These are phyloP conservation scores for Aphelenchoides besseyi DNA, from an alignment of 1,140 invertebrate species.

Conservation along the genomic window DNA sequence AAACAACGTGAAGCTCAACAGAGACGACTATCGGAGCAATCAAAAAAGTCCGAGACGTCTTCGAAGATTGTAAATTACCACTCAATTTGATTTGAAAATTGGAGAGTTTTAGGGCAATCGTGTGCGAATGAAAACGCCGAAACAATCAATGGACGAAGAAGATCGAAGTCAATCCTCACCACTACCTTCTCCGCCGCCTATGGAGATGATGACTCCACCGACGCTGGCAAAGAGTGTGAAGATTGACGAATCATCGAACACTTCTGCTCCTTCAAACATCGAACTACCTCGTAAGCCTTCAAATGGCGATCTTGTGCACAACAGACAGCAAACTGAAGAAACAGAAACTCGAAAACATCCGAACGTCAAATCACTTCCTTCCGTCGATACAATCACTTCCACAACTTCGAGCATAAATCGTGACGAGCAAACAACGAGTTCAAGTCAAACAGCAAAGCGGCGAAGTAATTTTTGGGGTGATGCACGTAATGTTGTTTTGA, in stretches of 20 bases:
- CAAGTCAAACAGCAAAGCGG: neutral
- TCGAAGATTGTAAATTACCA: neutral
- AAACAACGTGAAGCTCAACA: neutral
- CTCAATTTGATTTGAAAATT: neutral
- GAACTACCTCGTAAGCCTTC: neutral
- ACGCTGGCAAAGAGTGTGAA: neutral
- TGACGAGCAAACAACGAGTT: neutral
- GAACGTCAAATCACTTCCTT: neutral
- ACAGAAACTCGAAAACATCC: neutral
- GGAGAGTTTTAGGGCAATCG: neutral
- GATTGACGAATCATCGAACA: constrained; percentile 1
- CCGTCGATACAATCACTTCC: neutral
- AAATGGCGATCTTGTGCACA: constrained; percentile 3
- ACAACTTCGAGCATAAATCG: neutral
- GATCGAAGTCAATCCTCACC: constrained; percentile 5
- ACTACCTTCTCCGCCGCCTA: constrained; percentile 8
- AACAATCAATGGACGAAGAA: neutral
- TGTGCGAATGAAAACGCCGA: neutral
- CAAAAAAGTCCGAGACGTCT: neutral
- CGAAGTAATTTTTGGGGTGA: constrained; percentile 79
- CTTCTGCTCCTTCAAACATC: too few species aligned
- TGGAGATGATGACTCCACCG: neutral
- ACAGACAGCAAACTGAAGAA: neutral
- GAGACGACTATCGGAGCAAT: neutral
- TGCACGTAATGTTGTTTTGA: constrained; percentile 72